Percentiles rank a stretch among this genome's conserved stretches.
Conservation (phyloP, 2,797 vertebrate species). For the Cuculus canorus region DNA sequence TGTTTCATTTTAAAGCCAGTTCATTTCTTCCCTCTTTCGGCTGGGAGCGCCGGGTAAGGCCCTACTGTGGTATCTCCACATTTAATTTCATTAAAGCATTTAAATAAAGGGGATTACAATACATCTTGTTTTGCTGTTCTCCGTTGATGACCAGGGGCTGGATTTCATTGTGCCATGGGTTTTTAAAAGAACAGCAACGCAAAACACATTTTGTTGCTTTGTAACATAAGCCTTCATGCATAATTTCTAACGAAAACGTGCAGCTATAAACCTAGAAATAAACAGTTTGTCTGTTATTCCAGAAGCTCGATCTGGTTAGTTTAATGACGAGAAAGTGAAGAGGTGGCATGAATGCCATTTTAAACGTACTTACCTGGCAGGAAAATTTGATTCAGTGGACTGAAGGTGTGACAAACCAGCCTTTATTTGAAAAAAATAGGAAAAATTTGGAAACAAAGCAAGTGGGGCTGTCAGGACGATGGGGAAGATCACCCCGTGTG, state of each 20-base stretch:
- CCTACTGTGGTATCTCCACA: conserved; percentile 1
- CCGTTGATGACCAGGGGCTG: neutral
- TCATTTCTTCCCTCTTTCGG: conserved; percentile 41
- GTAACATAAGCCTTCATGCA: neutral
- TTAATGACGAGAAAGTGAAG: conserved; percentile 1
- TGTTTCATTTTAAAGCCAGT: conserved; percentile 69
- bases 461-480: neutral
- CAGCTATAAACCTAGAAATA: neutral
- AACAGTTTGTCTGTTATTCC: neutral
- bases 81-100: conserved; percentile 50
- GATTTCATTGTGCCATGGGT: neutral
- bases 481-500: neutral
- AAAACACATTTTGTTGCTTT: neutral
- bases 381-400: neutral
- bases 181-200: neutral
- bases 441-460: neutral
- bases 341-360: neutral
- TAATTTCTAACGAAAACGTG: neutral
- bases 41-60: neutral
- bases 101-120: neutral
- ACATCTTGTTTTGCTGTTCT: neutral
- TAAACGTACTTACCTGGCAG: neutral
- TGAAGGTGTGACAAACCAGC: neutral
- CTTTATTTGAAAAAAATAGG: neutral
- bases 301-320: conserved; percentile 1